Percentiles rank a stretch among this genome's conserved stretches.
phyloP scores from a whole-genome alignment of 1,140 invertebrate species.

The Cydia strobilella region DNA sequence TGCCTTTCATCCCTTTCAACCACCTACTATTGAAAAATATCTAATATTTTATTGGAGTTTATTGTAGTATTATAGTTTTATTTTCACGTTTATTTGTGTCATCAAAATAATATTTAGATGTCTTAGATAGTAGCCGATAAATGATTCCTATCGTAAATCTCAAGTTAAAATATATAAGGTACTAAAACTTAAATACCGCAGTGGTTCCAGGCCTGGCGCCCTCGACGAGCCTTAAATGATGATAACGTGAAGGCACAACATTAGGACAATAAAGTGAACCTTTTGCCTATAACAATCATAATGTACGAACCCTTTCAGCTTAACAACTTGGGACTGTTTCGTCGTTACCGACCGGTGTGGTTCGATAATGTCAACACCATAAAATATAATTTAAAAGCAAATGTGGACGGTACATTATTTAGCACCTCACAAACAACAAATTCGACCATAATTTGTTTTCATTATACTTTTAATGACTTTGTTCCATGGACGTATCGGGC shows the following conservation, averaged over 20 bases:
- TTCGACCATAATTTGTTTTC: conserved; percentile 26
- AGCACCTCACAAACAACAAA: conserved; percentile 28
- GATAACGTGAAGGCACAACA: conserved; percentile 63
- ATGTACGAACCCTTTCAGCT: conserved; percentile 64
- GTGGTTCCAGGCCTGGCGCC: conserved; percentile 36
- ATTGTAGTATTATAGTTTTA: too few relatives aligned
- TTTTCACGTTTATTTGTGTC: too few relatives aligned
- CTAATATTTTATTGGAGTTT: too few relatives aligned
- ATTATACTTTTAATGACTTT: conserved; percentile 30
- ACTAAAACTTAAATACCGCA: conserved; percentile 42
- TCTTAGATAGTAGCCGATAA: not conserved
- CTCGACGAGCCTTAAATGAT: conserved; percentile 54
- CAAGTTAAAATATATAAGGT: not conserved
- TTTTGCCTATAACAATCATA: conserved; percentile 69
- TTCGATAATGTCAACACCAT: conserved; percentile 53
- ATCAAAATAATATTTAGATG: too few relatives aligned
- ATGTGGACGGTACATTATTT: conserved; percentile 40
- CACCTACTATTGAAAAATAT: too few relatives aligned
- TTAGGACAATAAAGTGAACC: conserved; percentile 66
- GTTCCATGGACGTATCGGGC: not conserved
- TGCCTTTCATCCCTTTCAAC: too few relatives aligned
- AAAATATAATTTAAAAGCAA: conserved; percentile 52
- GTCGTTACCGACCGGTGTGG: conserved; percentile 45
- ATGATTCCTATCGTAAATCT: not conserved
- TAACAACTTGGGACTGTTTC: conserved; percentile 58